Evolutionary conservation across 1,140 invertebrate species (phyloP).

Genomic region (Euschistus heros): DNA sequence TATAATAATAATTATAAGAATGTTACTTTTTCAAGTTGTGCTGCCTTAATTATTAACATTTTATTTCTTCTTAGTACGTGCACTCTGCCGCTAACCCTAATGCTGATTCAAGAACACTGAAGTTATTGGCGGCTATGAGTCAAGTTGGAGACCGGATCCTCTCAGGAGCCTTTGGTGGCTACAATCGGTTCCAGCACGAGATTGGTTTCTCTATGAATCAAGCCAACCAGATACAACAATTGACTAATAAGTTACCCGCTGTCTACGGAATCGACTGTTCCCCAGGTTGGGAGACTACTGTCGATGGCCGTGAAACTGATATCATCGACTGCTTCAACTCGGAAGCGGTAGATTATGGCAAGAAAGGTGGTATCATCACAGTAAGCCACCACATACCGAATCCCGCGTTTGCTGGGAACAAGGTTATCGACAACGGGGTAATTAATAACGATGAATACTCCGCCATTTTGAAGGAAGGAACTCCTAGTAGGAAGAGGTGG

Average conservation of each 20-base stretch:
- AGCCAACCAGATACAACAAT: neutral
- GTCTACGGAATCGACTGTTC: neutral
- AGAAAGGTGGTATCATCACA: neutral
- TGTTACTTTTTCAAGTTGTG: no score
- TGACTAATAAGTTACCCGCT: neutral
- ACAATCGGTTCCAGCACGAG: neutral
- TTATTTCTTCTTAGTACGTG: no score
- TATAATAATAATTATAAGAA: no score
- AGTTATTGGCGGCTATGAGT: no score
- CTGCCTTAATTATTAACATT: no score
- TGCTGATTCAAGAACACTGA: no score
- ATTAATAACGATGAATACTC: neutral
- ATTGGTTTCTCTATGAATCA: neutral
- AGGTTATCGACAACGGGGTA: neutral
- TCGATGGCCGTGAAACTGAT: neutral
- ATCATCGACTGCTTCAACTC: neutral
- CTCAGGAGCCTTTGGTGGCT: neutral
- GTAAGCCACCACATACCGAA: neutral
- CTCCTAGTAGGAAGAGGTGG: neutral
- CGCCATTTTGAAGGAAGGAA: neutral
- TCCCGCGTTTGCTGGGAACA: neutral
- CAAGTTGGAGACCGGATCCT: neutral
- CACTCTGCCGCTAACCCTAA: no score
- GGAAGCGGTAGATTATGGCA: neutral
- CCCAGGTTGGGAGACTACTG: neutral